Evolutionary conservation across 1,140 invertebrate species (phyloP).

Genomic region (Acromyrmex echinatior): DNA sequence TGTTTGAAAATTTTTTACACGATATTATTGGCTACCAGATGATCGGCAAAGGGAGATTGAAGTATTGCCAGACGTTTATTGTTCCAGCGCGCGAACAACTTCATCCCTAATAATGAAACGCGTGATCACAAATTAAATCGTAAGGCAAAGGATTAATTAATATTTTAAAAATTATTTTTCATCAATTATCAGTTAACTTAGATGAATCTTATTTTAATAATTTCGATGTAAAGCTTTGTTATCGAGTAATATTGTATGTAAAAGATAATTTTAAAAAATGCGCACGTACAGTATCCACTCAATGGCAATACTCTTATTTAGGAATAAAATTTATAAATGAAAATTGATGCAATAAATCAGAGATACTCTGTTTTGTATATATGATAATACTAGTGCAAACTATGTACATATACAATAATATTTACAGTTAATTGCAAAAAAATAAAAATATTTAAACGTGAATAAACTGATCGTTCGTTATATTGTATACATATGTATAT

Average conservation of each 20-base stretch:
- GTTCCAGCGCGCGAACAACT: too few relatives aligned
- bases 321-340: not conserved
- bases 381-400: constrained; percentile 16
- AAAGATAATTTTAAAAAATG: not conserved
- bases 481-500: too few relatives aligned
- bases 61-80: too few relatives aligned
- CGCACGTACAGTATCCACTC: not conserved
- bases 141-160: not conserved
- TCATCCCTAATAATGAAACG: too few relatives aligned
- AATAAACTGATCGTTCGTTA: not conserved
- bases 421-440: constrained; percentile 45
- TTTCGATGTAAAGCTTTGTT: not conserved
- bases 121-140: too few relatives aligned
- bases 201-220: not conserved
- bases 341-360: constrained; percentile 25
- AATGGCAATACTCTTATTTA: constrained; percentile 23
- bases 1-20: too few relatives aligned
- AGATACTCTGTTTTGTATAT: constrained; percentile 22
- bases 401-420: constrained; percentile 30
- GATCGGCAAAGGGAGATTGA: too few relatives aligned
- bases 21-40: too few relatives aligned
- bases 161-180: not conserved
- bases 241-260: not conserved
- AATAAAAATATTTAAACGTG: constrained; percentile 48
- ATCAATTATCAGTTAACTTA: not conserved